Evolutionary conservation across 2,888 invertebrate genomes (phyloP), one percentile per base, ranked within the genome.

Genomic region (Ypsolopha scabrella): DNA sequence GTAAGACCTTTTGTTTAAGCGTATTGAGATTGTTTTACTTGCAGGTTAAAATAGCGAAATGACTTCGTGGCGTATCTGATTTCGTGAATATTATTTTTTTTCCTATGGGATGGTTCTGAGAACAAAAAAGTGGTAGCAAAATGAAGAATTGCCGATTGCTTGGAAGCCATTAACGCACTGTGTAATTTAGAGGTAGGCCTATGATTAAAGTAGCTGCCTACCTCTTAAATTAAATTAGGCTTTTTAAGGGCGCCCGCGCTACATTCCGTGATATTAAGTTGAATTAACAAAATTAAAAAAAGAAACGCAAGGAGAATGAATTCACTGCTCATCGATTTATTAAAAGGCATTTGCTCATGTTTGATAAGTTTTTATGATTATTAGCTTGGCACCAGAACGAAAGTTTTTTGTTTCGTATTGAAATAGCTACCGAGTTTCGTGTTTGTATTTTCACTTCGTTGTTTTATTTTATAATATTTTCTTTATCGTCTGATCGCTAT

Each of bases 201-300:
- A 80, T 86, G 76, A 85, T 86, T 86, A 85, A 80, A 79, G 72
- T 72, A 75, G 70, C 80, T 80, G 85, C 85, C 83, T 83, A 82
- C 85, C 85, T 83, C 77, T 85, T 83, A 83, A 86, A 85, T 86
- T 86, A 86, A 85, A 85, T 86, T 86, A 86, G 80, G 77, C 79
- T 77, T 80, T 57, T 81, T 83, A 80, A 79, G 78, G 76, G 76
- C 77, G 76, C 80, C 74, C 75, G 62, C 56, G 61, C 57, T 53
- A 60, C 74, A 78, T 80, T 78, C 75, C 74, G 52, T 50, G 56
- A 61, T 70, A 72, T 68, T 68, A 65, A 65, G 58, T 67, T 61
- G 65, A 68, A 73, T 73, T 73, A 60, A 65, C 68, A 67, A 70
- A 72, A 58, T 62, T 68, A 69, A 72, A 77, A 51, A 75, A 78